phyloP scores from a whole-genome alignment of 2,888 invertebrate species.

The Scaptomyza flava region DNA sequence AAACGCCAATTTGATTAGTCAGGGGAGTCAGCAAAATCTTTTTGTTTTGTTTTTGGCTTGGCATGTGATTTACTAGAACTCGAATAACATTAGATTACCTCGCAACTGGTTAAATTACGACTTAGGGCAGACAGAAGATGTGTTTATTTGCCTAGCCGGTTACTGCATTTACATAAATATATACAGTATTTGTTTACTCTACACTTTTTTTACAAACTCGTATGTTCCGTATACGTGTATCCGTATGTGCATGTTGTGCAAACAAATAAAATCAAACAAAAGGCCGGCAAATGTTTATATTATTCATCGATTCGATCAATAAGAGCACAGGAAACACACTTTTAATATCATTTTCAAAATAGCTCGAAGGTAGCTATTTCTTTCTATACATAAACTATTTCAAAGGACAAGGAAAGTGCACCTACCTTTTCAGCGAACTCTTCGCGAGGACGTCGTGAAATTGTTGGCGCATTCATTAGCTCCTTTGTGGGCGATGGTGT shows the following conservation, averaged over 20 bases:
- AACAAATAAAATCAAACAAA: constrained; percentile 63
- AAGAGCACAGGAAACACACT: constrained; percentile 66
- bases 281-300: constrained; percentile 62
- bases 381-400: constrained; percentile 17
- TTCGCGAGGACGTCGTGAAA: constrained; percentile 82
- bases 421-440: constrained; percentile 83
- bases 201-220: constrained; percentile 16
- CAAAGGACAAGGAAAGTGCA: constrained; percentile 35
- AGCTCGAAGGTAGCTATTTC: constrained; percentile 19
- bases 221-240: not conserved
- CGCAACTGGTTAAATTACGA: constrained; percentile 42
- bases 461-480: constrained; percentile 74
- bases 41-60: constrained; percentile 7
- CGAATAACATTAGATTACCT: constrained; percentile 45
- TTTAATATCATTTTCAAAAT: constrained; percentile 53
- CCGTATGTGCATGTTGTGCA: constrained; percentile 36
- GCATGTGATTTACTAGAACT: constrained; percentile 49
- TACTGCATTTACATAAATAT: constrained; percentile 20
- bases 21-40: constrained; percentile 30
- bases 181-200: not conserved
- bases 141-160: constrained; percentile 56
- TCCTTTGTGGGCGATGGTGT: constrained; percentile 83
- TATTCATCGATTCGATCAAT: constrained; percentile 63
- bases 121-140: constrained; percentile 38
- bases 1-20: constrained; percentile 61